A percentile compares a stretch with the other conserved stretches of the same genome.
Evolutionary conservation across 1,140 invertebrate genomes (phyloP).

Genomic region (Drosophila fuyamai): DNA sequence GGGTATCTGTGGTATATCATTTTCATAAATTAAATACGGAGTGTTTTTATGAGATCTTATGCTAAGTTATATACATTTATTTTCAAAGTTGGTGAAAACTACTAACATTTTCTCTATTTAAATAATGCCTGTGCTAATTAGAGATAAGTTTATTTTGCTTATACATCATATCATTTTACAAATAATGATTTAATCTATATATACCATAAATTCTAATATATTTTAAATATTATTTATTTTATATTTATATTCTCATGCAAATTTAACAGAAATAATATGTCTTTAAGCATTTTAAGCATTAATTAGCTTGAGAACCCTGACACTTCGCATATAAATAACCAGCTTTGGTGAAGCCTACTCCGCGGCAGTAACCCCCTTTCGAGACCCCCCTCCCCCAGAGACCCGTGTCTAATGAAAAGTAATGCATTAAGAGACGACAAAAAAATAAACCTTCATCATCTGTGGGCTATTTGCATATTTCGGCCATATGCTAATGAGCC

Average conservation of each 20-base stretch:
- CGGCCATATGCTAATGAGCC: conserved; percentile 67
- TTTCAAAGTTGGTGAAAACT: background rate
- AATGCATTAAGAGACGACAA: conserved; percentile 24
- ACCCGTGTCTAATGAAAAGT: conserved; percentile 65
- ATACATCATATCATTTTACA: too few relatives aligned
- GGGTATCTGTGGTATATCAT: background rate
- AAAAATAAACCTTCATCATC: conserved; percentile 53
- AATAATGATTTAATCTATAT: too few relatives aligned
- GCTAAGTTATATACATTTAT: background rate
- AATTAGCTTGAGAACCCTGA: conserved; percentile 21
- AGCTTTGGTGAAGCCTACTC: conserved; percentile 27
- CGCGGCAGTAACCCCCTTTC: conserved; percentile 1
- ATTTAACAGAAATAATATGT: background rate
- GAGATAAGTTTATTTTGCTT: background rate
- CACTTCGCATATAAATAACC: conserved; percentile 48
- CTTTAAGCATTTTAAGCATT: conserved; percentile 13
- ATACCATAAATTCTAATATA: too few relatives aligned
- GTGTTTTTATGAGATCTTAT: background rate
- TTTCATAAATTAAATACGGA: conserved; percentile 21
- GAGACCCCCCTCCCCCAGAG: conserved; percentile 17
- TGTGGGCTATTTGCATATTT: conserved; percentile 77
- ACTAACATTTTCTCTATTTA: background rate
- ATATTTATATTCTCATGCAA: too few relatives aligned
- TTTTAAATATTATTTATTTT: too few relatives aligned
- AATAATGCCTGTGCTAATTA: too few relatives aligned